These are phyloP conservation scores for Pollicipes pollicipes DNA, from an alignment of 1,140 invertebrate genomes.

Conservation along the genomic window DNA sequence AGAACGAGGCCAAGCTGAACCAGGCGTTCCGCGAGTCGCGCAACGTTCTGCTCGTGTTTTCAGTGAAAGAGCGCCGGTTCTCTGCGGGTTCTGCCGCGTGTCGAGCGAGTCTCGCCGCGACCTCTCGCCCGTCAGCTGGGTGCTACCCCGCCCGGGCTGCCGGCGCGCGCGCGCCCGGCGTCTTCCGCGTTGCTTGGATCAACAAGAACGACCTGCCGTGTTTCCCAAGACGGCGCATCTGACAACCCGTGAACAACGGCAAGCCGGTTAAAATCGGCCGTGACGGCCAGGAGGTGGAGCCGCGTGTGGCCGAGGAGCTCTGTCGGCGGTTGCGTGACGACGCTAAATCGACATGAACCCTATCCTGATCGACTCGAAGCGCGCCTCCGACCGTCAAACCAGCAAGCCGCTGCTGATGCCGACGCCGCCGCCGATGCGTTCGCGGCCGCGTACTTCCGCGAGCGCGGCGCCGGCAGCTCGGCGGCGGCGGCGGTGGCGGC, in stretches of 20 bases:
- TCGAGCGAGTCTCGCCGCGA: conserved; percentile 71
- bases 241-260: conserved; percentile 93
- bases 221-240: conserved; percentile 83
- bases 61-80: conserved; percentile 91
- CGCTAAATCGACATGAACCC: conserved; percentile 75
- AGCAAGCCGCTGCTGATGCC: conserved; percentile 18
- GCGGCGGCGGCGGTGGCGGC: conserved; percentile 21
- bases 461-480: conserved; percentile 30
- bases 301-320: conserved; percentile 73
- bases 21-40: conserved; percentile 77
- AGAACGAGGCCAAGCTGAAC: conserved; percentile 91
- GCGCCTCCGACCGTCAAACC: conserved; percentile 38
- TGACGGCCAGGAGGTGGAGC: conserved; percentile 52
- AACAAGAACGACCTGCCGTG: conserved; percentile 68
- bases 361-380: conserved; percentile 72
- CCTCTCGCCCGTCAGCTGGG: conserved; percentile 78
- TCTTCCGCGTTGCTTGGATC: conserved; percentile 93
- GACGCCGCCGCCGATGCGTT: conserved; percentile 18
- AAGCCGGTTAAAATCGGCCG: conserved; percentile 96
- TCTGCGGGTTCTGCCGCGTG: conserved; percentile 69
- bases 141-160: conserved; percentile 84
- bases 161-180: conserved; percentile 75
- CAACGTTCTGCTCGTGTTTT: conserved; percentile 91
- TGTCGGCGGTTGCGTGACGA: conserved; percentile 88
- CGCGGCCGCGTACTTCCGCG: conserved; percentile 25